Percentiles rank a stretch among this genome's conserved stretches.
Evolutionary conservation across 2,113 vertebrate species (phyloP).

Genomic region (Gymnarchus niloticus): DNA sequence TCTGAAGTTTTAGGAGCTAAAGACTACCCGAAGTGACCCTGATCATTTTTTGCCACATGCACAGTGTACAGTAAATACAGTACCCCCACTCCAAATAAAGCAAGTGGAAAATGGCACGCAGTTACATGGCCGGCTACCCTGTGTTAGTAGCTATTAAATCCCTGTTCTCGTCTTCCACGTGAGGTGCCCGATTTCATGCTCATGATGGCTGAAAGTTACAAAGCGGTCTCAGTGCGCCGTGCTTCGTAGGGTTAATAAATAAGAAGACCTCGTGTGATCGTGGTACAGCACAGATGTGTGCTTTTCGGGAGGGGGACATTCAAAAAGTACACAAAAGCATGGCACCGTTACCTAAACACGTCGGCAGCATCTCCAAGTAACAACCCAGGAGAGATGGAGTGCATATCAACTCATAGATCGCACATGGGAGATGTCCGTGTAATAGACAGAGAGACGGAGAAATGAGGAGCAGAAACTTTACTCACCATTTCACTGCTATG

Average conservation of each 20-base stretch:
- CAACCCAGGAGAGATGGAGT: neutral
- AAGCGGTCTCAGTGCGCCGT: neutral
- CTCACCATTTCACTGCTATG: conserved; percentile 61
- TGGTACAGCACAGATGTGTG: neutral
- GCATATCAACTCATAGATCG: neutral
- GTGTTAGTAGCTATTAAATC: neutral
- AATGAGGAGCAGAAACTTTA: conserved; percentile 44
- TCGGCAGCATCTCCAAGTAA: neutral
- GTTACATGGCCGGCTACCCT: neutral
- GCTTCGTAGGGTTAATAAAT: neutral
- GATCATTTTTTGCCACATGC: no score
- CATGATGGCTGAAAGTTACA: neutral
- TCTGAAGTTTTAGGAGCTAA: neutral
- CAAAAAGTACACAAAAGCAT: neutral
- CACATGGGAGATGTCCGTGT: neutral
- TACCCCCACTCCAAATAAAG: no score
- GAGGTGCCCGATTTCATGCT: neutral
- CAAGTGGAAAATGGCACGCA: neutral
- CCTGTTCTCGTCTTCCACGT: neutral
- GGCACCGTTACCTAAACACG: neutral
- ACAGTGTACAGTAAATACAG: no score
- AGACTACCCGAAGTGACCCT: neutral
- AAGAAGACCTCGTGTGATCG: neutral
- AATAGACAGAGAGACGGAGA: conserved; percentile 18
- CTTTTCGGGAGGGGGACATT: neutral